Base-by-base conservation (phyloP, 2,113 vertebrate species). In the Brachionichthys hirsutus region DNA sequence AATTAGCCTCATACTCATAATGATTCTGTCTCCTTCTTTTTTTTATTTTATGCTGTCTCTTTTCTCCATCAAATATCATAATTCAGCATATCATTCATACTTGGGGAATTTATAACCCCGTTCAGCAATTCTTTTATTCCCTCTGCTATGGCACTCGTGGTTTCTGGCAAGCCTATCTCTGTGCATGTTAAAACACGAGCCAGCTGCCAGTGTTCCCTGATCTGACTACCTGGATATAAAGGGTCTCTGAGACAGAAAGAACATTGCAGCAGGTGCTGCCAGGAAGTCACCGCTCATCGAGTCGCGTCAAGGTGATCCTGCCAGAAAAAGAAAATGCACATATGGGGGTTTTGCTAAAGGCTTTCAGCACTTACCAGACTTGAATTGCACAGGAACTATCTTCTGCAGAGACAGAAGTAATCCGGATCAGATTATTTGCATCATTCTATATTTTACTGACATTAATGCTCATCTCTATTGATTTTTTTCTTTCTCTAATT, bases 1-100 rank as follows among this genome's bases (percentile, higher is more conserved):
- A 76, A 86, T 88, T 83, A 86, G 68, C 66, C 69, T 54, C 59
- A 67, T 53, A 73, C 61, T n/a, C 40, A 18, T 77, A 63, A 81
- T 72, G 58, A 70, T 66, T 67, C 12, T 62, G 30, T 14, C 49
- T 68, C 50, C 45, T n/a, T 11, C n/a, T 67, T 71, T 60, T 64
- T 62, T 20, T 19, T 38, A 5, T 51, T 54, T 52, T 18, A 12
- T 12, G 69, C 22, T 11, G 16, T 62, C 62, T 65, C n/a, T 45
- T 53, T 67, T 17, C 35, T 67, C 46, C 17, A 55, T 68, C 59
- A 73, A 62, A 79, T 66, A 61, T 81, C 62, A 81, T 74, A 47
- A 78, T 83, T 70, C 36, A 54, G 22, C 48, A 44, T 44, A 67
- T 70, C 62, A 47, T 16, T 81, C 57, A 62, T 70, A 68, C 62